Evolutionary conservation across 2,797 vertebrate genomes (phyloP).

Genomic region (Macropus fuliginosus): DNA sequence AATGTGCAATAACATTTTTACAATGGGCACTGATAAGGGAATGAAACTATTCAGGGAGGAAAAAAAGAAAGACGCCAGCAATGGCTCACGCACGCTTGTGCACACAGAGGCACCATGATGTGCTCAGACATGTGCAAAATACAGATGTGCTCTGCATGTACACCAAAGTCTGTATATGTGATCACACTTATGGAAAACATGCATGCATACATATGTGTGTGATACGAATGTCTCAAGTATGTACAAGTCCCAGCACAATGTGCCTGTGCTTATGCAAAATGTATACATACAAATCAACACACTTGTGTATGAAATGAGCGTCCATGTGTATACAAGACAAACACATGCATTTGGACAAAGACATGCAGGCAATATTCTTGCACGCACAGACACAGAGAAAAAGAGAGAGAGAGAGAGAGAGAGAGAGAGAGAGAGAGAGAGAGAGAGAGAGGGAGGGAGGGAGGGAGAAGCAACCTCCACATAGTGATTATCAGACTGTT

Average conservation of each 20-base stretch:
- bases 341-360: not conserved
- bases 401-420: no score
- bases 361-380: not conserved
- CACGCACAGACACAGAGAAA: not conserved
- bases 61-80: not conserved
- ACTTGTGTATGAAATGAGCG: not conserved
- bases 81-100: not conserved
- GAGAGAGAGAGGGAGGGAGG: no score
- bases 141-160: not conserved
- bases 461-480: conserved; percentile 42
- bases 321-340: not conserved
- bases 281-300: fast-evolving
- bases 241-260: not conserved
- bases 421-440: no score
- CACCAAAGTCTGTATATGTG: not conserved
- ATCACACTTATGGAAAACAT: not conserved
- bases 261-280: not conserved
- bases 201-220: not conserved
- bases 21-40: not conserved
- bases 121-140: not conserved
- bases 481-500: conserved; percentile 83
- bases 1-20: not conserved
- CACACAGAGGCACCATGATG: no score
- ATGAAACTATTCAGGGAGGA: not conserved
- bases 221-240: no score